Conservation (phyloP, 2,888 invertebrate species). For the Seira sanloemensis region DNA sequence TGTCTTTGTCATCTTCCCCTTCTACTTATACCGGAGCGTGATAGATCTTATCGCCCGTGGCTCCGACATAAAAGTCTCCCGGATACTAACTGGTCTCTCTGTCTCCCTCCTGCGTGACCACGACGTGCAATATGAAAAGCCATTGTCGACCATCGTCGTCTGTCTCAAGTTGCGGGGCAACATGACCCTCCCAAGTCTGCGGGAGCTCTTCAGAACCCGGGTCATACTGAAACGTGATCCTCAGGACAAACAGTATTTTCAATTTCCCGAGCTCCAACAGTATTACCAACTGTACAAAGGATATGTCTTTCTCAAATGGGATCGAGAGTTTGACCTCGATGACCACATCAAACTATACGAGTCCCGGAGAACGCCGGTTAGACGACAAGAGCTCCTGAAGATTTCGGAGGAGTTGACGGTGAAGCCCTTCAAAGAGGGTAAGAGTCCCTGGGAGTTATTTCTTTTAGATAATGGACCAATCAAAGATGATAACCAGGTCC, state of each 20-base stretch:
- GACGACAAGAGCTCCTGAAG: background rate
- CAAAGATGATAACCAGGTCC: background rate
- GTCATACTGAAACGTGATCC: slow-evolving; percentile 6
- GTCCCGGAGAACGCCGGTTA: background rate
- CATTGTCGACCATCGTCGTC: slow-evolving; percentile 20
- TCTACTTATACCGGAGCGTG: slow-evolving; percentile 28
- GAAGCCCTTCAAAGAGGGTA: slow-evolving; percentile 5
- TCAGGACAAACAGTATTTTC: background rate
- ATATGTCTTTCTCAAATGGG: slow-evolving; percentile 43
- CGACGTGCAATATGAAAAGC: slow-evolving; percentile 18
- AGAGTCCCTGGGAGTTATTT: slow-evolving; percentile 39
- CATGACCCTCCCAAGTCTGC: background rate
- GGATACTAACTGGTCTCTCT: slow-evolving; percentile 24
- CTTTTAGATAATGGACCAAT: slow-evolving; percentile 8
- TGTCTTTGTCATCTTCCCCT: slow-evolving; percentile 14
- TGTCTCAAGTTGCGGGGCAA: background rate
- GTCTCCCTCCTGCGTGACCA: slow-evolving; percentile 26
- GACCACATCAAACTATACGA: slow-evolving; percentile 34
- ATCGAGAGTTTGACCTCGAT: slow-evolving; percentile 19
- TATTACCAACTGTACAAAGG: slow-evolving; percentile 32
- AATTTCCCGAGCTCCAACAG: slow-evolving; percentile 46
- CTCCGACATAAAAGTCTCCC: background rate
- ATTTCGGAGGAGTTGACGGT: slow-evolving; percentile 36
- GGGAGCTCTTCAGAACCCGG: background rate
- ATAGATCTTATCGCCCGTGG: background rate